Conservation (phyloP, 2,888 invertebrate species). For the Pachydiplax longipennis region DNA sequence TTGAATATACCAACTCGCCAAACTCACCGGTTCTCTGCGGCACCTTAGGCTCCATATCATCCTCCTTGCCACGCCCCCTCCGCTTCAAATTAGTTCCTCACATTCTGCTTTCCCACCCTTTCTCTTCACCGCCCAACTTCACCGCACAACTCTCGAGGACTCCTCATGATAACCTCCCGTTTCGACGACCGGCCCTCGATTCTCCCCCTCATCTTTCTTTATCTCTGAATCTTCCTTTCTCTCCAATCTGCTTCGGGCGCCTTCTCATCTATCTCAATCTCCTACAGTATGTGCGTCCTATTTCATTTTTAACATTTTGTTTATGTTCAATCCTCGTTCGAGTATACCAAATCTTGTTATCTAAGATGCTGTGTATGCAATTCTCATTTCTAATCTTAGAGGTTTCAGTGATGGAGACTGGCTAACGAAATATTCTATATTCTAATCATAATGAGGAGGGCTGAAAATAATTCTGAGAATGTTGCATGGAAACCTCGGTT, state of each 20-base stretch:
- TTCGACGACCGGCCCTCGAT: too few relatives aligned
- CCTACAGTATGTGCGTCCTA: neutral
- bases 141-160: neutral
- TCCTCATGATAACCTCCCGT: too few relatives aligned
- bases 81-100: neutral
- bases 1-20: neutral
- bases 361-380: too few relatives aligned
- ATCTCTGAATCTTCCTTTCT: neutral
- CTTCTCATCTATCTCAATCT: neutral
- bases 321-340: too few relatives aligned
- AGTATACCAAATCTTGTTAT: too few relatives aligned
- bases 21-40: neutral
- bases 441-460: too few relatives aligned
- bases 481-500: too few relatives aligned
- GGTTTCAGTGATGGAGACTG: too few relatives aligned
- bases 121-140: neutral
- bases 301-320: neutral
- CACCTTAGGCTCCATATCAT: neutral
- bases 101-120: neutral
- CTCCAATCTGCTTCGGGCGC: neutral
- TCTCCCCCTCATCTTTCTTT: too few relatives aligned
- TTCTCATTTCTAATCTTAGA: too few relatives aligned
- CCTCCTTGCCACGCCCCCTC: neutral
- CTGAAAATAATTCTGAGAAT: too few relatives aligned
- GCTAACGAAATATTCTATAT: too few relatives aligned